phyloP scores from a whole-genome alignment of 2,113 vertebrate genomes.

The Theristicus caerulescens region DNA sequence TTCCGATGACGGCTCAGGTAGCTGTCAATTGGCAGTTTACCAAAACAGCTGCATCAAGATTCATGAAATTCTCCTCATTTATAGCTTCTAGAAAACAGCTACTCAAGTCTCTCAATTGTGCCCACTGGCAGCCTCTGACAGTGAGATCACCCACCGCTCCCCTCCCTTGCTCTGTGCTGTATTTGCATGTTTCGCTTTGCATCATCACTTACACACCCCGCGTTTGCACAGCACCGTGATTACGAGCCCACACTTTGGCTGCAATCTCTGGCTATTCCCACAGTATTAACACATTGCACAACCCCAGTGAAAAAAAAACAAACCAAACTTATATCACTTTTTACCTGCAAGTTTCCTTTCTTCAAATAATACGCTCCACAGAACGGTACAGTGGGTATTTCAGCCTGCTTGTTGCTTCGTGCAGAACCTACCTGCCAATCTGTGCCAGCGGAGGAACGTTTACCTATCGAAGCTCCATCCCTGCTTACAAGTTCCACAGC shows the following conservation, averaged over 20 bases:
- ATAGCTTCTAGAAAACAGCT: neutral
- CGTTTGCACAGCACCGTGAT: fast-evolving
- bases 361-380: fast-evolving
- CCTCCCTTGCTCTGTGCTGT: neutral
- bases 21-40: neutral
- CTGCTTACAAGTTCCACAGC: neutral
- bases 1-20: neutral
- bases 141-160: fast-evolving
- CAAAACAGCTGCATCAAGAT: neutral
- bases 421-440: neutral
- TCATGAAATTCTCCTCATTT: neutral
- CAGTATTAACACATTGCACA: too few species aligned
- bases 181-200: neutral
- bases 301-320: too few species aligned
- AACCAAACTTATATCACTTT: too few species aligned
- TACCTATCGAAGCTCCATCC: fast-evolving
- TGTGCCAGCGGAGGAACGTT: neutral
- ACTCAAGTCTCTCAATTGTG: neutral
- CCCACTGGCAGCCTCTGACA: neutral
- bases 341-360: neutral
- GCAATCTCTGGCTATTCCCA: neutral
- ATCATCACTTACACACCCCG: fast-evolving
- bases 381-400: neutral
- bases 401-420: neutral
- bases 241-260: neutral